Evolutionary conservation across 2,113 vertebrate genomes (phyloP).

Genomic region (Emydura subglobosa): DNA sequence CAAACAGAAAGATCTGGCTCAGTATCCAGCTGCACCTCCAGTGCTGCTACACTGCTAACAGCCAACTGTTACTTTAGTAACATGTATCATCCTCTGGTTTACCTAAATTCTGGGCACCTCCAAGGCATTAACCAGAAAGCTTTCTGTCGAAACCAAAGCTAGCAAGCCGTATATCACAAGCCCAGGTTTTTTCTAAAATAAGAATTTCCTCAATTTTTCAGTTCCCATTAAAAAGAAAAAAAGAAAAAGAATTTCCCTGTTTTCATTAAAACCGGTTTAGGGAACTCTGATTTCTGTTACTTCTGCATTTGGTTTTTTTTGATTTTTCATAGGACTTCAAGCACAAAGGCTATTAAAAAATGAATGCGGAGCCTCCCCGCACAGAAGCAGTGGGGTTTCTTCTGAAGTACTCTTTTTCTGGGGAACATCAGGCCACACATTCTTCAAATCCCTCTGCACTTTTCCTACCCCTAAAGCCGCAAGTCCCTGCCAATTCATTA

Average conservation of each 20-base stretch:
- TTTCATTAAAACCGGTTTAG: conserved; percentile 20
- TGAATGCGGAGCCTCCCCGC: not conserved
- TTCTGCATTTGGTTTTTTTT: conserved; percentile 52
- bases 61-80: not conserved
- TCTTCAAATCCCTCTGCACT: not conserved
- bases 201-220: conserved; percentile 34
- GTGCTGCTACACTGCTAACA: not conserved
- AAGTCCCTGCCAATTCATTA: not conserved
- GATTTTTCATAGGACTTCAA: conserved; percentile 3
- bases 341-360: not conserved
- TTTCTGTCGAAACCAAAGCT: not conserved
- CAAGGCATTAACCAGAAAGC: not conserved
- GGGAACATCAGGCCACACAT: not conserved
- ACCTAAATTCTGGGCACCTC: not conserved
- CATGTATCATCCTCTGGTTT: not conserved
- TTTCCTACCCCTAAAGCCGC: fast-evolving
- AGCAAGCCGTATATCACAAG: conserved; percentile 11
- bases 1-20: not conserved
- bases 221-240: not conserved
- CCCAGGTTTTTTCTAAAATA: conserved; percentile 12
- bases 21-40: not conserved
- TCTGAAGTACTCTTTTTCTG: not conserved
- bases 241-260: not conserved
- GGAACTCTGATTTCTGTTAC: conserved; percentile 32
- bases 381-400: fast-evolving